Base-by-base conservation (phyloP, 2,113 vertebrate genomes). In the Herpailurus yagouaroundi region DNA sequence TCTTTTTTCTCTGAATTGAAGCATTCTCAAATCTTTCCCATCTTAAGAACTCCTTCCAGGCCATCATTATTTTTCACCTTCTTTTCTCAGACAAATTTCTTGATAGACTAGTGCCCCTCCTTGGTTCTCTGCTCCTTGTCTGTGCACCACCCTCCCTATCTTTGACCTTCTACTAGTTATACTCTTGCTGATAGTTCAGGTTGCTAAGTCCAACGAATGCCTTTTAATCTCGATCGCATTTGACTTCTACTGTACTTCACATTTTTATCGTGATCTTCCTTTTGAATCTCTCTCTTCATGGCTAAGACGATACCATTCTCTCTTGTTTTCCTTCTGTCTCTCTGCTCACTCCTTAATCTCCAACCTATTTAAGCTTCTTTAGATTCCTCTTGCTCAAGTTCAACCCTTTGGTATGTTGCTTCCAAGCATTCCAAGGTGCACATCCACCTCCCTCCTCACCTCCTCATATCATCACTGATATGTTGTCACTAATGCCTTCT, bases 91-190 rank as follows among this genome's bases (percentile, higher is more conserved):
- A 89, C 48, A 19, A 21, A 18, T 50, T 77, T 64, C 64, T 11
- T 38, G 36, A 52, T 19, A 71, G 29, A 79, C 16, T 31, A 36
- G 27, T 11, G 14, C 1, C 9, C 66, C 21, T 25, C 31, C 48
- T 77, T 21, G 63, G 80, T 41, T 63, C 16, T 60, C 14, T 52
- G 27, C 76, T 31, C 0, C 10, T 33, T 13, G 29, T 64, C 57
- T 55, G 45, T 23, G 12, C 0, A 1, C 15, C 1, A 2, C 14
- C 66, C 14, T 25, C 11, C 10, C 8, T 1, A 8, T 16, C 10
- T 33, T 16, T 1, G 14, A 1, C 25, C 5, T 89, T 33, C 41
- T 36, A 48, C 76, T 33, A 25, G 66, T 23, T 55, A 38, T 57
- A 10, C 15, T n/a, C 21, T 38, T 68, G 60, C 36, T 74, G 80